phyloP scores from a whole-genome alignment of 1,140 invertebrate genomes.

The Eupristina koningsbergeri region DNA sequence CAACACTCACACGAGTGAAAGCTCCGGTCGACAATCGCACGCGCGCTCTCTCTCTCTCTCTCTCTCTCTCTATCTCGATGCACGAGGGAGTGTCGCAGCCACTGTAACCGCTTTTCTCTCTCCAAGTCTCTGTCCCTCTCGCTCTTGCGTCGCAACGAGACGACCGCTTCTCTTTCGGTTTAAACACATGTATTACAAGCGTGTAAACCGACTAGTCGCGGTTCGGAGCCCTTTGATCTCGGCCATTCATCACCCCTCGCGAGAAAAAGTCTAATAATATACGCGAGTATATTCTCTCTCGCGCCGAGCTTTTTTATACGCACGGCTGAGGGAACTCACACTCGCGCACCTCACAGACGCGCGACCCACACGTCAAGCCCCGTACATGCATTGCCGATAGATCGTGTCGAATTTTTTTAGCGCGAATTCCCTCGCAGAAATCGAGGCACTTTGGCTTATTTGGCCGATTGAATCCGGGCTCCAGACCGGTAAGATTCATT shows the following conservation, averaged over 20 bases:
- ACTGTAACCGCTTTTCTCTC: neutral
- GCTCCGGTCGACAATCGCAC: neutral
- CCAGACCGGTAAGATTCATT: no score
- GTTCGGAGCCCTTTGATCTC: constrained; percentile 69
- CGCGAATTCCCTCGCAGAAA: neutral
- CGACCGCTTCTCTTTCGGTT: constrained; percentile 12
- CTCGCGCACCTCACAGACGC: neutral
- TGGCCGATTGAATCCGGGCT: neutral
- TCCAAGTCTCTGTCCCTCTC: neutral
- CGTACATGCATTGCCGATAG: constrained; percentile 11
- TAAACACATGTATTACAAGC: constrained; percentile 72
- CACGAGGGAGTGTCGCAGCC: neutral
- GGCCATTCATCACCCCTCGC: constrained; percentile 69
- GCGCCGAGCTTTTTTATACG: constrained; percentile 15
- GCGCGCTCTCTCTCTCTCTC: neutral
- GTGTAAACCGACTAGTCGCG: constrained; percentile 70
- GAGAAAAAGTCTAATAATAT: constrained; percentile 73
- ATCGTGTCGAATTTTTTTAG: neutral
- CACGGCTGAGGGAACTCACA: neutral
- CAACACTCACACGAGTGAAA: neutral
- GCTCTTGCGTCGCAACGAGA: neutral
- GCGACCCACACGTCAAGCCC: neutral
- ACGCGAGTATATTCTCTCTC: constrained; percentile 6
- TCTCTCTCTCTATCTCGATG: neutral
- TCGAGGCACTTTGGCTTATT: neutral